A percentile compares a stretch with the other conserved stretches of the same genome.
Conservation (phyloP, 92 coral and sea anemone species). For the Epizoanthus fatuus region DNA sequence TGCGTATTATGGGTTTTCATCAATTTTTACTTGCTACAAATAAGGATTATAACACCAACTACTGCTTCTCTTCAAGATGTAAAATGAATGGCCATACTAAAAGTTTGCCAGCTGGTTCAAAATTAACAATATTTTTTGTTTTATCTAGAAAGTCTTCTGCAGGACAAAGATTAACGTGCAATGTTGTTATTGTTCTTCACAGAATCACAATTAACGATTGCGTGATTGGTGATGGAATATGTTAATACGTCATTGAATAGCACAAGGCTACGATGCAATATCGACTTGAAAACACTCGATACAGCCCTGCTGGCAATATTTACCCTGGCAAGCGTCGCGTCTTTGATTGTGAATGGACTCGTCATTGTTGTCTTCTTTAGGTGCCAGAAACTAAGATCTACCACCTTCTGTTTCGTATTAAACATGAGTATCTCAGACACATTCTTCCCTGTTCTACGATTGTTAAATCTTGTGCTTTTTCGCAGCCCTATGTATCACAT, state of each 20-base stretch:
- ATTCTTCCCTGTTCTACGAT: conserved; percentile 1
- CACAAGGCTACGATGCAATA: not conserved
- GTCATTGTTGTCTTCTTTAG: conserved; percentile 16
- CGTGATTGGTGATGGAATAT: not conserved
- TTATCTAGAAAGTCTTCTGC: too few relatives aligned
- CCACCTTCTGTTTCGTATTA: conserved; percentile 18
- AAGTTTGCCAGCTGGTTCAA: too few relatives aligned
- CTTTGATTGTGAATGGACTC: conserved; percentile 15
- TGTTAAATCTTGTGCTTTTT: not conserved
- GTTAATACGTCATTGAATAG: conserved; percentile 11
- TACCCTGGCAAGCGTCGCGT: conserved; percentile 11
- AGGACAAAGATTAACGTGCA: too few relatives aligned
- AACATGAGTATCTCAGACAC: conserved; percentile 39
- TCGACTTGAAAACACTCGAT: not conserved
- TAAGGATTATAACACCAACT: too few relatives aligned
- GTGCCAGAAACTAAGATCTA: conserved; percentile 23
- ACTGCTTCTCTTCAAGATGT: too few relatives aligned
- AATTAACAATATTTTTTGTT: too few relatives aligned
- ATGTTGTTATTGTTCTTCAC: too few relatives aligned
- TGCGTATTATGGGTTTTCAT: too few relatives aligned
- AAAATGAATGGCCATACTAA: too few relatives aligned
- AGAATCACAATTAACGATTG: too few relatives aligned
- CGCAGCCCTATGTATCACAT: conserved; percentile 16
- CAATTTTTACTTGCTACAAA: too few relatives aligned
- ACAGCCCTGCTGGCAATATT: not conserved